Conservation (phyloP, 1,140 invertebrate genomes). For the Drosophila grimshawi region DNA sequence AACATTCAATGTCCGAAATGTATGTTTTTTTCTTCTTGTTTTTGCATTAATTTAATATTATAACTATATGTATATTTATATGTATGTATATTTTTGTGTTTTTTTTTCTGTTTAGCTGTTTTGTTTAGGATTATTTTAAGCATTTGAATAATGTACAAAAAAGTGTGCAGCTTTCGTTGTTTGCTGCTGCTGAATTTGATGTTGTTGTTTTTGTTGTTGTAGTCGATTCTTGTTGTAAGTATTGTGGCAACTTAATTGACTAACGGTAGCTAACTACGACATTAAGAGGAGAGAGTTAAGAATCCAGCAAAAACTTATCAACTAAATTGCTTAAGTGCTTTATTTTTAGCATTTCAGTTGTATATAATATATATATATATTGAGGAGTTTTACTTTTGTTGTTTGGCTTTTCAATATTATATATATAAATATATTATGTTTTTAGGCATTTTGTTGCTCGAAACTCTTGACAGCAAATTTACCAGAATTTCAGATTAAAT, state of each 20-base stretch:
- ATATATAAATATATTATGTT: neutral
- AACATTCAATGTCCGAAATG: conserved; percentile 68
- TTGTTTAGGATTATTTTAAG: conserved; percentile 24
- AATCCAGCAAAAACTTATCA: conserved; percentile 44
- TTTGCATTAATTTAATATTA: conserved; percentile 50
- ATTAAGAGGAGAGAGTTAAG: conserved; percentile 30
- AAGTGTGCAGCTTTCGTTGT: conserved; percentile 38
- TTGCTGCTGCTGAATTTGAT: conserved; percentile 17
- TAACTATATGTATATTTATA: conserved; percentile 27
- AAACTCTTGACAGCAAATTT: conserved; percentile 46
- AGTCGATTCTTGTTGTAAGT: conserved; percentile 63
- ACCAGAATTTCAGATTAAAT: conserved; percentile 43
- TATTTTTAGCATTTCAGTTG: conserved; percentile 28
- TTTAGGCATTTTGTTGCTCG: conserved; percentile 30
- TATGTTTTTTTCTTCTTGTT: conserved; percentile 18
- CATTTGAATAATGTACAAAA: conserved; percentile 62
- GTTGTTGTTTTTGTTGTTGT: conserved; percentile 9
- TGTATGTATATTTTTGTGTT: conserved; percentile 27
- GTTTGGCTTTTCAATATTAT: conserved; percentile 16
- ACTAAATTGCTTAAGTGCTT: conserved; percentile 47
- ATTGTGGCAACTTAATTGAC: conserved; percentile 80
- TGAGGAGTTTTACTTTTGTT: conserved; percentile 20
- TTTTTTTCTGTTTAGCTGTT: conserved; percentile 16
- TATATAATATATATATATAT: conserved; percentile 29
- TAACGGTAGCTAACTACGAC: conserved; percentile 63